Evolutionary conservation across 2,113 vertebrate genomes (phyloP), one percentile per base, ranked within the genome.

Genomic region (Macaca mulatta): DNA sequence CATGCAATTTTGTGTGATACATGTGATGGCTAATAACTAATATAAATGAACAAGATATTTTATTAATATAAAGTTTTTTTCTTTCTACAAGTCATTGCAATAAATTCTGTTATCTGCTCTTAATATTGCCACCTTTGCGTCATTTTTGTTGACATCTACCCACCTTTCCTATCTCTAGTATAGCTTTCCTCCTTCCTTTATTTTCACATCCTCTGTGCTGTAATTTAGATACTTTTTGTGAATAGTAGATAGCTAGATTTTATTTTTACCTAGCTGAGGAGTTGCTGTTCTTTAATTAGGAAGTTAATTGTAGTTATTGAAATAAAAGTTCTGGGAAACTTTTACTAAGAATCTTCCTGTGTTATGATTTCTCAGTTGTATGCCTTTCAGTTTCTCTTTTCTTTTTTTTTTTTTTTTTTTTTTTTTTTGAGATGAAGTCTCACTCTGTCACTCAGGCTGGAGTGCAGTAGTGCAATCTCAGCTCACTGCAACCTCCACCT

Each of bases 301-400:
- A 94, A 81, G 70, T 81, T 93, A 83, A 96, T 72, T 80, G 4
- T 81, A 52, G 13, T 55, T 40, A 75, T 35, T 77, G 55, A 82
- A 89, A 75, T 95, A 57, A 81, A 85, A 81, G 18, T 94, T 94
- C 30, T 81, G 80, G 40, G 55, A 22, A 35, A 90, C 92, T 77
- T 92, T 78, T 30, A 82, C 81, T 81, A 86, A 64, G 25, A 5
- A 9, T 96, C 67, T n/a, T 78, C 27, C n/a, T 9, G 17, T 59
- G 32, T 92, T 82, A 18, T 89, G 12, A 43, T 25, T 89, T 94
- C 35, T 80, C 78, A 81, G 52, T 89, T 82, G 40, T 64, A 20
- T 86, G 8, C 30, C 80, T 96, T 14, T 94, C 40, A 64, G 8
- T 92, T 16, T n/a, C 25, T 88, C 35, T 97, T 55, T 6, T 55